A percentile compares a stretch with the other conserved stretches of the same genome.
phyloP scores from a whole-genome alignment of 2,797 vertebrate species.

The Smutsia temminckii region DNA sequence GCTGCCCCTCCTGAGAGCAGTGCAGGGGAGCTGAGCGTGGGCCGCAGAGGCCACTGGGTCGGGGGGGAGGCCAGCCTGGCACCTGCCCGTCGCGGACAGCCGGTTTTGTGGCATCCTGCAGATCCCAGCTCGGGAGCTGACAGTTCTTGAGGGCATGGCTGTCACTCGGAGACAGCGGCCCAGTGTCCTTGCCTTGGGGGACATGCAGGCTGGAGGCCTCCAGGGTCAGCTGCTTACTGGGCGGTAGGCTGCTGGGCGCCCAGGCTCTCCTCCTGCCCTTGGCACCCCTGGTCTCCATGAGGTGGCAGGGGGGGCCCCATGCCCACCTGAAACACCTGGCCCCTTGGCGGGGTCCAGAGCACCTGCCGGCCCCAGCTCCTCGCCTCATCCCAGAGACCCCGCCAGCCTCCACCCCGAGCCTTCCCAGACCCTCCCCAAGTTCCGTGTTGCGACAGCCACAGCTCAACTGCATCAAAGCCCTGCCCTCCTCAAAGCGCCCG shows the following conservation, averaged over 20 bases:
- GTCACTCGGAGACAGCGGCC: neutral
- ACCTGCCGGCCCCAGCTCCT: neutral
- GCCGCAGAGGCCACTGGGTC: neutral
- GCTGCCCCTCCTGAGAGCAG: rapidly evolving
- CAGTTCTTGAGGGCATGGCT: neutral
- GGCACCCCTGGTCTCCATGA: too few relatives aligned
- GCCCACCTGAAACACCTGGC: neutral
- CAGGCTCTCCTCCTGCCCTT: neutral
- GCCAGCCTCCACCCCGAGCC: neutral
- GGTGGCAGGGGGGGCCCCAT: too few relatives aligned
- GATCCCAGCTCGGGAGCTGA: neutral
- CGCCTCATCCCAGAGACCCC: neutral
- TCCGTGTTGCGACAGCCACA: rapidly evolving
- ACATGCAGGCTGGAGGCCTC: rapidly evolving
- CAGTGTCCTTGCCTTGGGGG: neutral
- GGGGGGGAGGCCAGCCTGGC: neutral
- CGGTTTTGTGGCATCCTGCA: neutral
- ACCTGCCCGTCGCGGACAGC: neutral
- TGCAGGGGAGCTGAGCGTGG: neutral
- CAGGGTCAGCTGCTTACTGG: neutral
- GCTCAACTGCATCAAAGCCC: neutral
- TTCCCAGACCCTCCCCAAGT: neutral
- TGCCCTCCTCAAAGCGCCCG: neutral
- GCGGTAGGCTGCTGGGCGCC: rapidly evolving
- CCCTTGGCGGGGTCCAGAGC: neutral